phyloP scores from a whole-genome alignment of 1,140 invertebrate genomes.

The Phenacoccus solenopsis region DNA sequence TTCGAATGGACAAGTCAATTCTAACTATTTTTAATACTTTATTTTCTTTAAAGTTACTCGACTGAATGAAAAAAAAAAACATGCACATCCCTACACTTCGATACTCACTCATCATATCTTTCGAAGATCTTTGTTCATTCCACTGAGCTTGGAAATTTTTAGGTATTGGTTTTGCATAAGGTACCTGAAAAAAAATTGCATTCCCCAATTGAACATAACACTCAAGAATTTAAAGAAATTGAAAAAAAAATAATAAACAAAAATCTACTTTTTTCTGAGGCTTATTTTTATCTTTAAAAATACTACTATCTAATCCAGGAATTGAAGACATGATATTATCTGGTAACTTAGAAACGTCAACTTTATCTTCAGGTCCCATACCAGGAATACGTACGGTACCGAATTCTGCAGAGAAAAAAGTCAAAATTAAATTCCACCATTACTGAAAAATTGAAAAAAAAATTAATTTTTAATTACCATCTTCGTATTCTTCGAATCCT shows the following conservation, averaged over 20 bases:
- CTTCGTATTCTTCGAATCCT: conserved; percentile 56
- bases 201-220: too few relatives aligned
- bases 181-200: conserved; percentile 36
- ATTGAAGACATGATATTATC: conserved; percentile 42
- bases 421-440: neutral
- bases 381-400: conserved; percentile 55
- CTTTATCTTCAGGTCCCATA: conserved; percentile 86
- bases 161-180: conserved; percentile 90
- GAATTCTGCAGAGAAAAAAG: neutral
- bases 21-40: neutral
- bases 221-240: neutral
- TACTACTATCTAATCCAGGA: conserved; percentile 75
- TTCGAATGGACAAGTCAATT: too few relatives aligned
- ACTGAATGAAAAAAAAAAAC: too few relatives aligned
- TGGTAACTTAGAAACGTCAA: conserved; percentile 44
- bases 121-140: conserved; percentile 56
- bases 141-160: conserved; percentile 91
- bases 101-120: conserved; percentile 24
- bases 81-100: neutral
- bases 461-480: conserved; percentile 31
- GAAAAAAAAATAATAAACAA: conserved; percentile 8
- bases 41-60: too few relatives aligned
- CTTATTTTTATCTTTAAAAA: conserved; percentile 48
- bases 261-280: conserved; percentile 53
- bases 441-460: neutral